Base-by-base conservation (phyloP, 2,888 invertebrate genomes). In the Ormyrus thymus region DNA sequence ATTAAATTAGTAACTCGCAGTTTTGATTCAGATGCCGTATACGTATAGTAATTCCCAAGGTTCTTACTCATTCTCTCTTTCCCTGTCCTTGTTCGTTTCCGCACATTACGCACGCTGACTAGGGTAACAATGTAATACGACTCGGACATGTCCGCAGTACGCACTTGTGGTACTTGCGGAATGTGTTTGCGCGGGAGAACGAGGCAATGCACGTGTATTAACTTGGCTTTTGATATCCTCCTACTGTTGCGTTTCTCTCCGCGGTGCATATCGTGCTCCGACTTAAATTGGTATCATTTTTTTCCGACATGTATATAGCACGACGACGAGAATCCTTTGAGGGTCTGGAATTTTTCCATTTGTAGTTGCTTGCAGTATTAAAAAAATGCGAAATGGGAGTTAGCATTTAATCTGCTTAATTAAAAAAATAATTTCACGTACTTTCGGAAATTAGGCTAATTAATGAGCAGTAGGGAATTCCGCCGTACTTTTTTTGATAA, bases 91-190 rank as follows among this genome's bases (percentile, higher is more conserved):
- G 3, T 45, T 51, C 50, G n/a, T 59, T 43, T 43, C 10, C 29
- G 86, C 85, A 84, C 83, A 85, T 86, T 84, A 84, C 83, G 83
- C 84, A 84, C 83, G 84, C 85, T 86, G 83, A 84, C 82, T 86
- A 79, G 83, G 83, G 85, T 86, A 86, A 86, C 85, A 84, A 84
- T 83, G 85, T 86, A 86, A 86, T 85, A 82, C 82, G 83, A 56
- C 78, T 82, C 83, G 82, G 81, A 84, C 84, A 83, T 84, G 84
- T 83, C 80, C 83, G 74, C 79, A 80, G 80, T 83, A 79, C 76
- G 82, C 73, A 83, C 76, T 61, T 71, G 81, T 76, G 78, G 79
- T 82, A 79, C 82, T 81, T 74, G 73, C 73, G 83, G 81, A 86
- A 85, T 86, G 82, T 80, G 81, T 80, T 81, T 76, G 76, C 6